Percentiles rank a stretch among this genome's conserved stretches.
These are phyloP conservation scores for Cryptus viduatorius DNA, from an alignment of 2,888 invertebrate species.

Conservation along the genomic window DNA sequence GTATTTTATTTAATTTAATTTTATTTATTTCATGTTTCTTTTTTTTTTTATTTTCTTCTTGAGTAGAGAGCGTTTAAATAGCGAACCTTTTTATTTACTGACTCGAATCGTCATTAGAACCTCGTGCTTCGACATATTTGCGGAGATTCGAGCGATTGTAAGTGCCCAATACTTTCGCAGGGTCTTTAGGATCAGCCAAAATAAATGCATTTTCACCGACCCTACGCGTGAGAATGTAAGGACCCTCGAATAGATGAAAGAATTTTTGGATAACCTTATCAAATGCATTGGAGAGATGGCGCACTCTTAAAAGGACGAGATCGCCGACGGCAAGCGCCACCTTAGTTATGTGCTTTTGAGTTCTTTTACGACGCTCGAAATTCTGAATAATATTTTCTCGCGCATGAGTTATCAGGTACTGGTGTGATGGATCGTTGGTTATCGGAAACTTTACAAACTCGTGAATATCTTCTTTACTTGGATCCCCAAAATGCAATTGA, in stretches of 20 bases:
- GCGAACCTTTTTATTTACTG: too few species aligned
- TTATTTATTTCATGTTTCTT: too few species aligned
- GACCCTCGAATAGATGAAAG: constrained; percentile 37
- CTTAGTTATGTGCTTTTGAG: not conserved
- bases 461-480: not conserved
- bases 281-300: constrained; percentile 13
- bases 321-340: not conserved
- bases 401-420: not conserved
- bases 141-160: constrained; percentile 16
- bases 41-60: too few species aligned
- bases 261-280: constrained; percentile 8
- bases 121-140: constrained; percentile 5
- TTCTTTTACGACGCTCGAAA: not conserved
- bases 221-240: not conserved
- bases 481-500: constrained; percentile 8
- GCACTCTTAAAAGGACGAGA: constrained; percentile 5
- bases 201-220: constrained; percentile 23
- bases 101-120: too few species aligned
- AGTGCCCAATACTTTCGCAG: not conserved
- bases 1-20: too few species aligned
- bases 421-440: not conserved
- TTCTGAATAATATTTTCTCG: constrained; percentile 2
- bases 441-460: not conserved
- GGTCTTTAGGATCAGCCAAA: not conserved
- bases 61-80: too few species aligned